phyloP scores from a whole-genome alignment of 37 sponge, comb jelly and placozoan genomes.

The Halisarca cf. caerulea region DNA sequence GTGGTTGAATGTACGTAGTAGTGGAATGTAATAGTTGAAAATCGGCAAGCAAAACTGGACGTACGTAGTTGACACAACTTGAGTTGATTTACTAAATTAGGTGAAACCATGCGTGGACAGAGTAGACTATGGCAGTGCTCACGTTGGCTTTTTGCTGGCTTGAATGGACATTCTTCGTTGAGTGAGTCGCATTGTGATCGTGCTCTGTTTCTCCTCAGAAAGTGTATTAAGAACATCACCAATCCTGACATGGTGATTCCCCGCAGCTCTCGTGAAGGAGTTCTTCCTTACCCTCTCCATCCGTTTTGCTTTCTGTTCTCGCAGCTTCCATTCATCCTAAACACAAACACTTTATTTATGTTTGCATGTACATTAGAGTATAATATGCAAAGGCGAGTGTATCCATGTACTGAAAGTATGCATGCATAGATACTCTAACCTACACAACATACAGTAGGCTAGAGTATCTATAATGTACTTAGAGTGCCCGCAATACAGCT shows the following conservation, averaged over 20 bases:
- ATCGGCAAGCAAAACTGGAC: no score
- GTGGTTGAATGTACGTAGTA: no score
- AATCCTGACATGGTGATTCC: background rate
- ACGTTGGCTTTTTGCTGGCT: background rate
- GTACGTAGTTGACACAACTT: no score
- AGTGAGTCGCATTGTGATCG: constrained; percentile 24
- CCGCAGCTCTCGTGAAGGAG: constrained; percentile 37
- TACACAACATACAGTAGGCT: no score
- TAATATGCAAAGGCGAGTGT: no score
- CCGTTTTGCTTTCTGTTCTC: constrained; percentile 59
- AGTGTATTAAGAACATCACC: constrained; percentile 46
- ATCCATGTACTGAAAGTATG: no score
- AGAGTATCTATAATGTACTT: no score
- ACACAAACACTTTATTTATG: background rate
- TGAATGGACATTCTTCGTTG: constrained; percentile 7
- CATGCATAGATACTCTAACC: no score
- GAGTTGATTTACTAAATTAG: no score
- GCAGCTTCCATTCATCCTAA: constrained; percentile 63
- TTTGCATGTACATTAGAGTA: background rate
- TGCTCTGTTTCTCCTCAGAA: constrained; percentile 38
- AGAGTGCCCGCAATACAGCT: no score
- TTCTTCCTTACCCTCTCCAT: constrained; percentile 41
- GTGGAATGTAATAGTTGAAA: no score
- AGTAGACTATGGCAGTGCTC: background rate
- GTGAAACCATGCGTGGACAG: background rate